phyloP scores from a whole-genome alignment of 2,797 vertebrate genomes.

The Pampus argenteus region DNA sequence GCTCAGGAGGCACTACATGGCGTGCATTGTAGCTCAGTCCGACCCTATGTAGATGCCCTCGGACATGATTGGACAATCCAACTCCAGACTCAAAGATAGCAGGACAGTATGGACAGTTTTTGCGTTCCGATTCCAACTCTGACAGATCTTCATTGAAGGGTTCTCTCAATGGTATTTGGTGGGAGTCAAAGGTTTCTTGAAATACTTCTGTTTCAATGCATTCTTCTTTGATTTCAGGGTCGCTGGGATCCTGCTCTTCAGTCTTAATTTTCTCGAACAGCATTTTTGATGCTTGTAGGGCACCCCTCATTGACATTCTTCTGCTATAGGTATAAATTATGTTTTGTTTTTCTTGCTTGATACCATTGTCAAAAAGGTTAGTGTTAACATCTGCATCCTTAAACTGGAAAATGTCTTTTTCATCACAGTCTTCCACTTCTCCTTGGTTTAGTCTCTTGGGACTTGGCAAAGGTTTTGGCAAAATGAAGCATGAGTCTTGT shows the following conservation, averaged over 20 bases:
- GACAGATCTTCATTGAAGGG: conserved; percentile 86
- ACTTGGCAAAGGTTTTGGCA: conserved; percentile 92
- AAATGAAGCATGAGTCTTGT: conserved; percentile 93
- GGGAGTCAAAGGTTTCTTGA: conserved; percentile 83
- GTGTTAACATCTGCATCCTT: conserved; percentile 78
- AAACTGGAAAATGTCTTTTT: conserved; percentile 89
- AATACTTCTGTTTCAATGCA: conserved; percentile 82
- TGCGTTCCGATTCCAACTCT: conserved; percentile 89
- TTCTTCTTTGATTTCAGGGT: conserved; percentile 85
- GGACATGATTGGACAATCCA: conserved; percentile 96
- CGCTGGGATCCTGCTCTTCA: conserved; percentile 63
- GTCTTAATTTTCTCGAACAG: conserved; percentile 81
- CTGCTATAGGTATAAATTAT: conserved; percentile 81
- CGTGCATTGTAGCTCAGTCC: conserved; percentile 94
- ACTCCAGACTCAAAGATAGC: conserved; percentile 98
- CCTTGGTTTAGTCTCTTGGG: conserved; percentile 89
- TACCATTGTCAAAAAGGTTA: conserved; percentile 67
- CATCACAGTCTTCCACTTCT: conserved; percentile 87
- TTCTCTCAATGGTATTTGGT: conserved; percentile 84
- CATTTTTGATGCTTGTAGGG: conserved; percentile 78
- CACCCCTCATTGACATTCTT: conserved; percentile 82
- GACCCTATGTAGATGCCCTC: conserved; percentile 96
- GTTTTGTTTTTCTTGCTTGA: conserved; percentile 79
- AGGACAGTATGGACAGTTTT: conserved; percentile 96
- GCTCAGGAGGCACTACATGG: conserved; percentile 92